phyloP scores from a whole-genome alignment of 2,888 invertebrate genomes.

The Julus scandinavius region DNA sequence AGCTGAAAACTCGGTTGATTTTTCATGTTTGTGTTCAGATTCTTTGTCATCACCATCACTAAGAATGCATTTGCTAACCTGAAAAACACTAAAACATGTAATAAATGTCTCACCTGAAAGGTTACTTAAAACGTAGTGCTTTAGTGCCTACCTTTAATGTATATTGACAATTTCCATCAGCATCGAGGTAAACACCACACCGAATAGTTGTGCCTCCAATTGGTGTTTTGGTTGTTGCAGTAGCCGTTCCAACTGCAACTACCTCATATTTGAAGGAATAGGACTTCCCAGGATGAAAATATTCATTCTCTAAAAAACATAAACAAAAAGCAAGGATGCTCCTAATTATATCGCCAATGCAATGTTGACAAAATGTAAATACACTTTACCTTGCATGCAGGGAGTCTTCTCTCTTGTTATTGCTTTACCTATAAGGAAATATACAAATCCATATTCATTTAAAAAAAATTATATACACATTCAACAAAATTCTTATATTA shows the following conservation, averaged over 20 bases:
- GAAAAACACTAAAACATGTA: not conserved
- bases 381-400: too few species aligned
- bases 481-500: too few species aligned
- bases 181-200: constrained; percentile 3
- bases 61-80: constrained; percentile 2
- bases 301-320: not conserved
- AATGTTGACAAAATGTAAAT: too few species aligned
- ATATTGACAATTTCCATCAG: not conserved
- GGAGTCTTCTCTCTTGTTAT: too few species aligned
- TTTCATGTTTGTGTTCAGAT: not conserved
- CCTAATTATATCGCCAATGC: too few species aligned
- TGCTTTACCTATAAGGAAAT: too few species aligned
- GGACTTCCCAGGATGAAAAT: not conserved
- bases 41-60: not conserved
- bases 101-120: too few species aligned
- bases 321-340: too few species aligned
- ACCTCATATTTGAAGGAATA: constrained; percentile 30
- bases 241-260: not conserved
- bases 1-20: constrained; percentile 22
- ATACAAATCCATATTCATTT: too few species aligned
- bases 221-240: not conserved
- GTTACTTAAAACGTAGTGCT: not conserved
- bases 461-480: too few species aligned
- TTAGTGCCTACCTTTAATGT: not conserved
- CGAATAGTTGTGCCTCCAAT: not conserved